Percentiles rank a stretch among this genome's conserved stretches.
These are phyloP conservation scores for Pholis gunnellus DNA, from an alignment of 2,113 vertebrate genomes.

Conservation along the genomic window DNA sequence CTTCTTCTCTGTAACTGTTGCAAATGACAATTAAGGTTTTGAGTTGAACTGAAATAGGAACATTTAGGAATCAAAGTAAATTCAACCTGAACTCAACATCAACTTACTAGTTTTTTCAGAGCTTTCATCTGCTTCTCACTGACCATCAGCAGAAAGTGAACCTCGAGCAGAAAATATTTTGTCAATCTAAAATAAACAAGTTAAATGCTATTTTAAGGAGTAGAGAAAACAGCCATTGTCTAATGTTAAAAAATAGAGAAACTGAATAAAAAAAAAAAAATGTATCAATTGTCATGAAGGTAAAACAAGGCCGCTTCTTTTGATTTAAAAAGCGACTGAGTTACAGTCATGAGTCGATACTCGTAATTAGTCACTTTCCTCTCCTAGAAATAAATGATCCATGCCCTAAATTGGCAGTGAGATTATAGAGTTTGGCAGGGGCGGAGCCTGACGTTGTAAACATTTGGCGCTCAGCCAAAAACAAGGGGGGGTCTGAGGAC, in stretches of 20 bases:
- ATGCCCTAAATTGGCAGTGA: neutral
- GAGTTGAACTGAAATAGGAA: no score
- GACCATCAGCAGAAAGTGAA: no score
- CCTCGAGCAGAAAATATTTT: neutral
- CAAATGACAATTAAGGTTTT: no score
- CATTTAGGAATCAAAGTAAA: neutral
- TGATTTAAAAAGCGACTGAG: neutral
- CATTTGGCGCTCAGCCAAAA: no score
- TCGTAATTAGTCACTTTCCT: neutral
- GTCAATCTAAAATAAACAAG: neutral
- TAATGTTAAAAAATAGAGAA: neutral
- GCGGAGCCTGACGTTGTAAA: no score
- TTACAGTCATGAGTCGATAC: no score
- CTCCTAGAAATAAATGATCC: neutral
- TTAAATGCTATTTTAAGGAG: neutral
- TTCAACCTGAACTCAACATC: neutral
- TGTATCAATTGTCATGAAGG: neutral
- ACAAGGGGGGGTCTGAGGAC: no score
- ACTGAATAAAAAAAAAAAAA: neutral
- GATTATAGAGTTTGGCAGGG: neutral
- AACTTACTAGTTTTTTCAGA: no score
- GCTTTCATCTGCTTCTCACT: no score
- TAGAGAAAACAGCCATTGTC: neutral
- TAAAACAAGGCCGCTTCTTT: neutral
- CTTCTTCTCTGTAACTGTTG: no score